Base-by-base conservation (phyloP, 2,888 invertebrate species). In the Ectemnius lituratus region DNA sequence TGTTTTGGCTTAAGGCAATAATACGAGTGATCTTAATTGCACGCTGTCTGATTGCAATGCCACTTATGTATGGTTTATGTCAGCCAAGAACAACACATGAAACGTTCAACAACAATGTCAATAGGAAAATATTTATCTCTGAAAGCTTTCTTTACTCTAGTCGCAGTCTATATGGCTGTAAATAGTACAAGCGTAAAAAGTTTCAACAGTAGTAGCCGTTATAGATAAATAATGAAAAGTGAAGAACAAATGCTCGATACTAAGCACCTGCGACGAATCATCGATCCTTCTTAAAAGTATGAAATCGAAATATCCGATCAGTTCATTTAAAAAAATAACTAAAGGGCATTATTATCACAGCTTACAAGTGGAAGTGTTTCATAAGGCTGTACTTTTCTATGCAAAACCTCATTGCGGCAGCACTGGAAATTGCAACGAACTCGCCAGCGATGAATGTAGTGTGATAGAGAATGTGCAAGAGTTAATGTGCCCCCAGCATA, bases 281-380 rank as follows among this genome's bases (percentile, higher is more conserved):
- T 73, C 60, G 60, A 62, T 20, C n/a, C 52, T 16, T 70, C 64
- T 68, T 64, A 70, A 73, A 73, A 69, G 16, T 59, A 52, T 23
- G 62, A 59, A 37, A 65, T 69, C 73, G 66, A 63, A 69, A 62
- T 64, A 59, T 28, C 56, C 58, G 20, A 46, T 52, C 8, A 13
- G 60, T 62, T 62, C 5, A 46, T 61, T 52, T n/a, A 66, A 66
- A 63, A 47, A 67, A 58, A 28, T 66, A 73, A 75, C 66, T 62
- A 65, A 74, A 71, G 67, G 67, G 27, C 69, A 57, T 72, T 65
- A 60, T 74, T 81, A 81, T 81, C 81, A 81, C 80, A 80, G 81
- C 62, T 78, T 76, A 64, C 23, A 76, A 65, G 65, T 78, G 76
- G 73, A 80, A 78, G 68, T 73, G 46, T 73, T 76, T 70, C 27